Percentiles rank a stretch among this genome's conserved stretches.
Evolutionary conservation across 2,113 vertebrate genomes (phyloP).

Genomic region (Pelecanus crispus): DNA sequence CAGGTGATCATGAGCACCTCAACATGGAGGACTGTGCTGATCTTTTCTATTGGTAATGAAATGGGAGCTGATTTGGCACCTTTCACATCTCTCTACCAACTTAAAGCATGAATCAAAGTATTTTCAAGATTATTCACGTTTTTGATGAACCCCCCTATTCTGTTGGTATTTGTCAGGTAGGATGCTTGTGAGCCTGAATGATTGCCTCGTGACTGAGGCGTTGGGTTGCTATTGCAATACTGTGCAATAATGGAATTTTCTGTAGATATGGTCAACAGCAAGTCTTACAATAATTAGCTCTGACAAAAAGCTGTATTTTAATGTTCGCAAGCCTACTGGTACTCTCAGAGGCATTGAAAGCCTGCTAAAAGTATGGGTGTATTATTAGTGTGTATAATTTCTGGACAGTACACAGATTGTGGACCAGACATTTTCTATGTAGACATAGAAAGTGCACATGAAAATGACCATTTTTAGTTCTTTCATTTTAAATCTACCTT

Average conservation of each 20-base stretch:
- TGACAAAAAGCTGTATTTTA: not conserved
- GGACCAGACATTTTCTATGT: not conserved
- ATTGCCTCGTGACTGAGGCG: not conserved
- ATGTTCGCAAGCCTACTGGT: not conserved
- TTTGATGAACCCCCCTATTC: not conserved
- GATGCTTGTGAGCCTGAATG: not conserved
- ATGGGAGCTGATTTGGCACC: not conserved
- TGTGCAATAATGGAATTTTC: not conserved
- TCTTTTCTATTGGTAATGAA: not conserved
- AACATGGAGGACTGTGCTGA: rapidly evolving
- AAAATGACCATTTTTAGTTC: not conserved
- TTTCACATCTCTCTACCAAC: not conserved
- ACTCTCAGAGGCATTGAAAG: not conserved
- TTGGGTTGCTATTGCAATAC: not conserved
- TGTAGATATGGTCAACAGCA: not conserved
- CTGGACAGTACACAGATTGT: not conserved
- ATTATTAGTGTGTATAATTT: not conserved
- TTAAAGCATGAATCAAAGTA: not conserved
- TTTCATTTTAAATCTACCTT: not conserved
- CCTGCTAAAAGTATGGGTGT: not conserved
- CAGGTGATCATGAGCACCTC: not conserved
- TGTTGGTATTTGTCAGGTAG: not conserved
- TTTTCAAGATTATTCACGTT: not conserved
- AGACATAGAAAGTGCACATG: not conserved
- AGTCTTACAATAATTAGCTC: not conserved